These are phyloP conservation scores for Seladonia tumulorum DNA, from an alignment of 2,888 invertebrate genomes.

Conservation along the genomic window DNA sequence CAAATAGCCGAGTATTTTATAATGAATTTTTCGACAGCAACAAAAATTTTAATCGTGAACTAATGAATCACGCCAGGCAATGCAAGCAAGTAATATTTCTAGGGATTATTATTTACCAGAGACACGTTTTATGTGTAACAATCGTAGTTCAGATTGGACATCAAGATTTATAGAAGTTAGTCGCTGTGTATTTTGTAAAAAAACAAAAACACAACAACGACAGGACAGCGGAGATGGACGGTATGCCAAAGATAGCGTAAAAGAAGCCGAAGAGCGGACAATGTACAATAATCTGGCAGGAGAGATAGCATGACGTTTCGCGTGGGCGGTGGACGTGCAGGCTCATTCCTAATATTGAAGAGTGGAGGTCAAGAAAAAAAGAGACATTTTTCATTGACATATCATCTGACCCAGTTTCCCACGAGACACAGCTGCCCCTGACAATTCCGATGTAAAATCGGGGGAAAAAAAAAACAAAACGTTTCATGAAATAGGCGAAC, in stretches of 20 bases:
- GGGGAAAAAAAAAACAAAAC: not conserved
- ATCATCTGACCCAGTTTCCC: not conserved
- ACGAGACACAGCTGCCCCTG: not conserved
- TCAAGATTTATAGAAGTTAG: not conserved
- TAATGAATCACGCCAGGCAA: not conserved
- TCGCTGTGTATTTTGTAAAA: not conserved
- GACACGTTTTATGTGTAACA: not conserved
- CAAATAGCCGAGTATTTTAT: not conserved
- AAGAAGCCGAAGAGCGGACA: conserved; percentile 1
- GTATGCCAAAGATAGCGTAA: not conserved
- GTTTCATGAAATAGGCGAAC: not conserved
- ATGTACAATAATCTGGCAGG: not conserved
- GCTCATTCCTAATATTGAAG: conserved; percentile 11
- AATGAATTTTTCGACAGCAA: not conserved
- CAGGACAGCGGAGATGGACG: not conserved
- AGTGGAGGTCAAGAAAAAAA: conserved; percentile 7
- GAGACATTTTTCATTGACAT: not conserved
- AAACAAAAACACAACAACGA: not conserved
- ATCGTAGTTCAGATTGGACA: not conserved
- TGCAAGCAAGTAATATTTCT: not conserved
- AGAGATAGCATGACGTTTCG: not conserved
- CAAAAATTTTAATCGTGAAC: not conserved
- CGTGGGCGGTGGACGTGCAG: not conserved
- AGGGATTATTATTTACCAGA: not conserved
- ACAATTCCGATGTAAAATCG: not conserved